These are phyloP conservation scores for Epiblema foenella DNA, from an alignment of 2,888 invertebrate genomes.

Conservation along the genomic window DNA sequence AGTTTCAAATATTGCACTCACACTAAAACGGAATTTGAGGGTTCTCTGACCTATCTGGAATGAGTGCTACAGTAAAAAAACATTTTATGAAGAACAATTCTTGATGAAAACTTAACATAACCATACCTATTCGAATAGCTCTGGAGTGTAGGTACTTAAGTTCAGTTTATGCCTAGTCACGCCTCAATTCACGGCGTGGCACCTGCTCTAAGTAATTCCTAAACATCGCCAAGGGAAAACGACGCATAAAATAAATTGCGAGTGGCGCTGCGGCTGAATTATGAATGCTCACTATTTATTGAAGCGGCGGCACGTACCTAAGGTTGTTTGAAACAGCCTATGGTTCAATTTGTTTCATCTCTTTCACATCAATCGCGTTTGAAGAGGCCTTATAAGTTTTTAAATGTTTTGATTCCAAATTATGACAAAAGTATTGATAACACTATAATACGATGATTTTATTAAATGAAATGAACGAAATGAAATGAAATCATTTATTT, in stretches of 20 bases:
- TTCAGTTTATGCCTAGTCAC: not conserved
- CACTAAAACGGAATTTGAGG: too few species aligned
- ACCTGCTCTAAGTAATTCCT: not conserved
- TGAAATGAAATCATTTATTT: too few species aligned
- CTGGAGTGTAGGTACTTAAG: not conserved
- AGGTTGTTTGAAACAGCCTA: not conserved
- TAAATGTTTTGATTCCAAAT: too few species aligned
- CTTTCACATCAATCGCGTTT: too few species aligned
- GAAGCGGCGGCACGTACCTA: not conserved
- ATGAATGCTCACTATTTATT: slow-evolving; percentile 20
- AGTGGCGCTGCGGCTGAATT: not conserved
- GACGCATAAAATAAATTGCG: slow-evolving; percentile 6
- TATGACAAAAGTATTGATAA: too few species aligned
- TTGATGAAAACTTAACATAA: not conserved
- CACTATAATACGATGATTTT: too few species aligned
- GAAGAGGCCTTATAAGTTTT: too few species aligned
- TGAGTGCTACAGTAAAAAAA: too few species aligned
- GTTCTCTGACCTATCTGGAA: too few species aligned
- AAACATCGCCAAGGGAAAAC: slow-evolving; percentile 5
- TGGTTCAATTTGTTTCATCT: too few species aligned
- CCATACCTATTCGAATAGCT: not conserved
- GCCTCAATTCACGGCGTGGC: not conserved
- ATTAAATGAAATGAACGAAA: too few species aligned
- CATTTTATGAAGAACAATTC: not conserved
- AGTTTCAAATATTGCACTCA: too few species aligned